Conservation (phyloP, 2,888 invertebrate genomes). For the Ariolimax columbianus region DNA sequence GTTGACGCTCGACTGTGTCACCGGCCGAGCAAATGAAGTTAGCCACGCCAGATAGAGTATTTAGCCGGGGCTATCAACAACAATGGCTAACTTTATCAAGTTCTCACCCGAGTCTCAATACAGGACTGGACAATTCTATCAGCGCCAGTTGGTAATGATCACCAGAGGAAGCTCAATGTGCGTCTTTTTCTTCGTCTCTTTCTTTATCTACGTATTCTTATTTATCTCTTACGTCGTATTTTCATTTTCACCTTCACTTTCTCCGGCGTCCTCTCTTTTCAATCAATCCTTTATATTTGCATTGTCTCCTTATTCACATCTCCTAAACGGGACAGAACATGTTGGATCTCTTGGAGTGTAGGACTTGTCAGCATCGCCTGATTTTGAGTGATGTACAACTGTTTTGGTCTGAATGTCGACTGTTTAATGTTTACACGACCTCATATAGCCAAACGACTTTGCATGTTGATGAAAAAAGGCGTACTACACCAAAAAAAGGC, state of each 20-base stretch:
- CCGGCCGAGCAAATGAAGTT: constrained; percentile 44
- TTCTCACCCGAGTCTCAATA: constrained; percentile 50
- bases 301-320: constrained; percentile 9
- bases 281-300: constrained; percentile 1
- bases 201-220: too few relatives aligned
- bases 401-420: too few relatives aligned
- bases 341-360: too few relatives aligned
- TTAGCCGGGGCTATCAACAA: constrained; percentile 52
- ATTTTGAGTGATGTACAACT: too few relatives aligned
- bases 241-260: neutral
- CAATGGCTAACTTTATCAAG: constrained; percentile 51
- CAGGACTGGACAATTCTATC: constrained; percentile 47
- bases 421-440: too few relatives aligned
- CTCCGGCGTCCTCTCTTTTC: neutral
- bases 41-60: constrained; percentile 54
- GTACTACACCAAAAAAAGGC: too few relatives aligned
- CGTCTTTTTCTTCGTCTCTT: neutral
- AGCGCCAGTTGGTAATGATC: constrained; percentile 51
- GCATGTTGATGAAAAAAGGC: too few relatives aligned
- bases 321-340: neutral
- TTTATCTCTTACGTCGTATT: neutral
- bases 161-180: constrained; percentile 14
- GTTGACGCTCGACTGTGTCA: constrained; percentile 42
- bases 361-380: too few relatives aligned
- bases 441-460: too few relatives aligned